Base-by-base conservation (phyloP, 2,113 vertebrate species). In the Oncorhynchus tshawytscha region DNA sequence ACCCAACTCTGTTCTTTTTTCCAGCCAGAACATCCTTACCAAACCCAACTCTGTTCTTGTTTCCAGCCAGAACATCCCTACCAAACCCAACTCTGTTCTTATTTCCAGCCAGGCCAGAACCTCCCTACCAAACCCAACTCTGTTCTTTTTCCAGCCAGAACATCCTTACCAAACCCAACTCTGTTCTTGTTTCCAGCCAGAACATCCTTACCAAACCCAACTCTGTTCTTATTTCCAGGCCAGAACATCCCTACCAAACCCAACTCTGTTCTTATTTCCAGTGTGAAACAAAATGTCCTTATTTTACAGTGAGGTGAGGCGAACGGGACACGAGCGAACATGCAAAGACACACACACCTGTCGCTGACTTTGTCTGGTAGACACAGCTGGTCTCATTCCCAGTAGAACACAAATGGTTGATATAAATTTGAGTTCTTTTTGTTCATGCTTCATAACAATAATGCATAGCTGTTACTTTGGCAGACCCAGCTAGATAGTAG, bases 381-480 rank as follows among this genome's bases (percentile, higher is more conserved):
- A 48, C 68, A 70, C 68, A 70, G 68, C 68, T 70, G 68, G 68
- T 70, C 60, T 29, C n/a, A 22, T 4, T 49, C 68, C 45, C 39
- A 70, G 4, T 20, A 15, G 51, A 54, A 8, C 11, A n/a, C 59
- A 25, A 70, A 70, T 45, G 9, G 68, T 22, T 22, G 20, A 49
- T 48, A 70, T 70, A 22, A 70, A 70, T 48, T 49, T 70, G 68
- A 18, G n/a, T 24, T 8, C 6, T 49, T 48, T 49, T 24, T 70
- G 20, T 45, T 24, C 39, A 25, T 70, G 34, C 68, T 70, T 49
- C 25, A 29, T 16, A 18, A 45, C n/a, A 69, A 69, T 69, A 69
- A 69, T 18, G 34, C 68, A 13, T 70, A 24, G 68, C 45, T 70
- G 39, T 70, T 70, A 70, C 68, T 39, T 70, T 70, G 68, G 68